Evolutionary conservation across 1,140 invertebrate species (phyloP).

Genomic region (Globodera ellingtonae): DNA sequence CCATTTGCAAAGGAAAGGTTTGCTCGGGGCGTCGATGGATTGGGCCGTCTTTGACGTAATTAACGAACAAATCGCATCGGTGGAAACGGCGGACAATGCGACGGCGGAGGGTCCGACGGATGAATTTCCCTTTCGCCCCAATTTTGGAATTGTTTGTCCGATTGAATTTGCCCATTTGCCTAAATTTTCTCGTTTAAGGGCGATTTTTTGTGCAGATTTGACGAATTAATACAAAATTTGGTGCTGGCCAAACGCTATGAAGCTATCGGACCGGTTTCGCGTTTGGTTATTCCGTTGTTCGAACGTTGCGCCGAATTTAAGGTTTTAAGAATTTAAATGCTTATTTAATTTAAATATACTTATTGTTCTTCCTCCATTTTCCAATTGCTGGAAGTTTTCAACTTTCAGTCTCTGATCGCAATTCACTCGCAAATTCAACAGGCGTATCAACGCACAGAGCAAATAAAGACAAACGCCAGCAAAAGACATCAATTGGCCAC

Average conservation of each 20-base stretch:
- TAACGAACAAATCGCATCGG: constrained; percentile 48
- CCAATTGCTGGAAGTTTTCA: background rate
- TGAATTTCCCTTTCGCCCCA: background rate
- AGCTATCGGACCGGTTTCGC: constrained; percentile 82
- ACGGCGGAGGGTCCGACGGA: background rate
- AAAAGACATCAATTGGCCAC: constrained; percentile 80
- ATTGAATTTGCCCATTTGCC: background rate
- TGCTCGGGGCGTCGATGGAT: constrained; percentile 44
- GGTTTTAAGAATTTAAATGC: background rate
- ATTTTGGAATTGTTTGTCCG: background rate
- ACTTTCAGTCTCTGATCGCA: constrained; percentile 74
- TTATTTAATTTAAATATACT: too few relatives aligned
- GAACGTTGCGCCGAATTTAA: constrained; percentile 70
- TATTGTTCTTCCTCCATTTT: too few relatives aligned
- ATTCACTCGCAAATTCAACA: constrained; percentile 70
- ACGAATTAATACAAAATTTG: constrained; percentile 78
- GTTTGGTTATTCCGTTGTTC: constrained; percentile 85
- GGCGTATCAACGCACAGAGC: constrained; percentile 81
- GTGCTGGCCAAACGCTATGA: constrained; percentile 88
- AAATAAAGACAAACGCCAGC: constrained; percentile 78
- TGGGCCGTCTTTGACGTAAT: constrained; percentile 56
- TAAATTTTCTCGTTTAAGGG: constrained; percentile 67
- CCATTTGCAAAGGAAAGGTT: constrained; percentile 56
- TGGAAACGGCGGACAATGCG: constrained; percentile 37
- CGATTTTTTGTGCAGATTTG: constrained; percentile 79